These are phyloP conservation scores for Sycophila sp. DNA, from an alignment of 1,140 invertebrate species.

Conservation along the genomic window DNA sequence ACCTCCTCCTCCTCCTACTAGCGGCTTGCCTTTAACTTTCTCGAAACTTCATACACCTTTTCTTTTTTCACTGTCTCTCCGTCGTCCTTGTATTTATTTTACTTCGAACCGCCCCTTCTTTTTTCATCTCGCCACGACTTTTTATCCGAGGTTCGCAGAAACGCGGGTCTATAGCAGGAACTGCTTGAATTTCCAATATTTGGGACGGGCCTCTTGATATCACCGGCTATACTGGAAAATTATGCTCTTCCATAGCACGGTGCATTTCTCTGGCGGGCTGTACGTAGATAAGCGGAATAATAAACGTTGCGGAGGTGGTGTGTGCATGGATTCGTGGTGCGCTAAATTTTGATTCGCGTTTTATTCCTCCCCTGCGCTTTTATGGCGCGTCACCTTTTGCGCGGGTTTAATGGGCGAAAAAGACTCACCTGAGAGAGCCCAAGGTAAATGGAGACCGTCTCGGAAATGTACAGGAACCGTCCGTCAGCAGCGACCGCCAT, in stretches of 20 bases:
- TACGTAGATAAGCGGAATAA: too few relatives aligned
- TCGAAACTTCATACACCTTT: conserved; percentile 20
- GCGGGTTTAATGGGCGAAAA: background rate
- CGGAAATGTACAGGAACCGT: conserved; percentile 97
- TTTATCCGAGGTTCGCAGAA: too few relatives aligned
- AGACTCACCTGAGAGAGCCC: conserved; percentile 92
- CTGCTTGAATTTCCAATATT: too few relatives aligned
- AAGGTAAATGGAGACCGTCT: conserved; percentile 98
- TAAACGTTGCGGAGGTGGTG: too few relatives aligned
- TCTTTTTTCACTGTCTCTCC: conserved; percentile 18
- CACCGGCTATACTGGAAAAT: too few relatives aligned
- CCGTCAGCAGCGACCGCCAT: conserved; percentile 94
- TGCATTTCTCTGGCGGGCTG: too few relatives aligned
- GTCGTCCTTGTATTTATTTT: conserved; percentile 4
- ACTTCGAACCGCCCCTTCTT: too few relatives aligned
- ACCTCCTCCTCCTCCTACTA: background rate
- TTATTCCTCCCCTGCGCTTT: background rate
- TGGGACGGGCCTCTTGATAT: too few relatives aligned
- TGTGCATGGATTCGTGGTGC: too few relatives aligned
- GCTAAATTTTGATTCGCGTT: background rate
- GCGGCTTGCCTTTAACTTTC: background rate
- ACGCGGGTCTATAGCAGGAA: too few relatives aligned
- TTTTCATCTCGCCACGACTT: too few relatives aligned
- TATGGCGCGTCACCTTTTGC: background rate
- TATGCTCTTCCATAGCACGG: too few relatives aligned